Percentiles rank a stretch among this genome's conserved stretches.
Conservation (phyloP, 2,797 vertebrate species). For the Glossophaga mutica region DNA sequence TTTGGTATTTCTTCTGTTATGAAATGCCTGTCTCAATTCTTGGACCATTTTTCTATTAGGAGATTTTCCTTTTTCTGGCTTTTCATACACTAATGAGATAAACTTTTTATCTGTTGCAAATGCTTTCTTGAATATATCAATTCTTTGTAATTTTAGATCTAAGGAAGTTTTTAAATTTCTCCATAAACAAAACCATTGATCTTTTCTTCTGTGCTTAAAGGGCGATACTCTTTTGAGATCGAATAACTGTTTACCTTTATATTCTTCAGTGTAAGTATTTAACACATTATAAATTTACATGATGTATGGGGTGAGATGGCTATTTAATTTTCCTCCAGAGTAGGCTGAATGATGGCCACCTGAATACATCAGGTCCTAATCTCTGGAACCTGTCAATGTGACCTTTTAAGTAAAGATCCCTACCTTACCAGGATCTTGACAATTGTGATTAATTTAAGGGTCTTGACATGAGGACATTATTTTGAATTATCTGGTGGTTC, state of each 20-base stretch:
- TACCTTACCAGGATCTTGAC: not conserved
- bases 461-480: not conserved
- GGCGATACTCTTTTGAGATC: not conserved
- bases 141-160: constrained; percentile 29
- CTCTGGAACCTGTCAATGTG: not conserved
- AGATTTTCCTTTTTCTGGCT: not conserved
- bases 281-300: not conserved
- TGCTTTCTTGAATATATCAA: not conserved
- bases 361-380: not conserved
- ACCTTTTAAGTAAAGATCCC: not conserved
- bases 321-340: not conserved
- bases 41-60: not conserved
- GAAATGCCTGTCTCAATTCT: not conserved
- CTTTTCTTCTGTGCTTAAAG: constrained; percentile 5
- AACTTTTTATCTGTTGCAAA: constrained; percentile 4
- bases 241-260: not conserved
- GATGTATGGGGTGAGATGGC: not conserved
- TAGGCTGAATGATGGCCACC: not conserved
- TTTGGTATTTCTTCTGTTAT: constrained; percentile 21
- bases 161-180: constrained; percentile 26
- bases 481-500: not conserved
- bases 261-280: constrained; percentile 17
- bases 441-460: not conserved
- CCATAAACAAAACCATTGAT: not conserved
- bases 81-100: not conserved